Conservation (phyloP, 2,888 invertebrate genomes). For the Tetragnatha montana region DNA sequence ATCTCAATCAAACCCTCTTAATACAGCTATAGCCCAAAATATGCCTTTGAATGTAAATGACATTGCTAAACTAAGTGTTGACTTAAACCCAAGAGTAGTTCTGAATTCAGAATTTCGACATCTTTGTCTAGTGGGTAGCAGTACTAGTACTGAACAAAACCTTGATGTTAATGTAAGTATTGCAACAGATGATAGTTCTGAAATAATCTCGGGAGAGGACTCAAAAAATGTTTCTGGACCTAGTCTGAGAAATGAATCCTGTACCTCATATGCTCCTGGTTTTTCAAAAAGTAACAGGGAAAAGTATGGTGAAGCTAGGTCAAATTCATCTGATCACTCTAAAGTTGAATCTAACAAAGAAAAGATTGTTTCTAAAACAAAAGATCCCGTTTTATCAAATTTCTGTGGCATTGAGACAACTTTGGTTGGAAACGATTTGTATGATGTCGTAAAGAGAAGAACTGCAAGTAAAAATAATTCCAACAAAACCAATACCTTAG, state of each 20-base stretch:
- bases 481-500: not conserved
- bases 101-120: not conserved
- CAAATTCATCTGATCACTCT: no score
- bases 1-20: not conserved
- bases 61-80: not conserved
- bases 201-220: no score
- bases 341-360: not conserved
- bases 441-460: slow-evolving; percentile 15
- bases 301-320: no score
- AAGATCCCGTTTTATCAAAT: not conserved
- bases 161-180: no score
- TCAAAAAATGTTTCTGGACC: no score
- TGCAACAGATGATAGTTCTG: no score
- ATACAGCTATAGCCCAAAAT: not conserved
- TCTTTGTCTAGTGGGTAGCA: not conserved
- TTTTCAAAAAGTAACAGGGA: no score
- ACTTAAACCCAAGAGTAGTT: not conserved
- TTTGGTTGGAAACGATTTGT: slow-evolving; percentile 1
- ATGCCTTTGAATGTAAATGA: not conserved
- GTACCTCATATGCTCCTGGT: no score
- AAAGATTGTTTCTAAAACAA: not conserved
- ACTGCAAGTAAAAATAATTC: not conserved
- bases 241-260: no score
- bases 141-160: not conserved
- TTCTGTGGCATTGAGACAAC: not conserved